phyloP scores from a whole-genome alignment of 2,888 invertebrate genomes.

The Clunio marinus region DNA sequence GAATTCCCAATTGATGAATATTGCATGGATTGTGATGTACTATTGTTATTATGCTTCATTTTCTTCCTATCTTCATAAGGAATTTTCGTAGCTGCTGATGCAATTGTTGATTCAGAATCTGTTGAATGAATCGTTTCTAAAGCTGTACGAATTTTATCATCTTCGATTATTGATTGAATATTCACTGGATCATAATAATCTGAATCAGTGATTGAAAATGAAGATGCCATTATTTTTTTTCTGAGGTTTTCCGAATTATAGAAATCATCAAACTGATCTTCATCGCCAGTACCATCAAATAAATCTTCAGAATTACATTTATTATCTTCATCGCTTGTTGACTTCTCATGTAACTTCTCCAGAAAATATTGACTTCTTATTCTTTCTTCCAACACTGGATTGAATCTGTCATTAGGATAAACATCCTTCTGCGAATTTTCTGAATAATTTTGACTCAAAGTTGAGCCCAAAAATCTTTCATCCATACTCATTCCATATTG shows the following conservation, averaged over 20 bases:
- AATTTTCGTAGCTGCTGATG: slow-evolving; percentile 49
- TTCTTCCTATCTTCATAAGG: slow-evolving; percentile 47
- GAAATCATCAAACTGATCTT: slow-evolving; percentile 37
- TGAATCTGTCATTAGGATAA: slow-evolving; percentile 19
- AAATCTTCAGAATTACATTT: neutral
- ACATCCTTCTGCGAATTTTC: neutral
- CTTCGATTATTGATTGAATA: slow-evolving; percentile 41
- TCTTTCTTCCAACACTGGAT: slow-evolving; percentile 3
- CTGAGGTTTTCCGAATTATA: slow-evolving; percentile 40
- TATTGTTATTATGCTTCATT: slow-evolving; percentile 45
- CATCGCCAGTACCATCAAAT: neutral
- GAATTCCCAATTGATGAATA: slow-evolving; percentile 49
- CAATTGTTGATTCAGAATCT: slow-evolving; percentile 49
- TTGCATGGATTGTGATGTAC: slow-evolving; percentile 44
- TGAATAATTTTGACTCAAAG: slow-evolving; percentile 29
- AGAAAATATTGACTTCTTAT: slow-evolving; percentile 22
- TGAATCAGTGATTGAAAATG: slow-evolving; percentile 48
- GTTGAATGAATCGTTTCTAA: slow-evolving; percentile 47
- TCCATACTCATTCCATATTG: slow-evolving; percentile 37
- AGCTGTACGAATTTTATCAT: slow-evolving; percentile 47
- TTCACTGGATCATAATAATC: slow-evolving; percentile 44
- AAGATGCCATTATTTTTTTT: slow-evolving; percentile 48
- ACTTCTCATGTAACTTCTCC: slow-evolving; percentile 20
- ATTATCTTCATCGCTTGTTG: neutral
- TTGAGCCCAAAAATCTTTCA: slow-evolving; percentile 34